Evolutionary conservation across 2,113 vertebrate genomes (phyloP).

Genomic region (Saccopteryx bilineata): DNA sequence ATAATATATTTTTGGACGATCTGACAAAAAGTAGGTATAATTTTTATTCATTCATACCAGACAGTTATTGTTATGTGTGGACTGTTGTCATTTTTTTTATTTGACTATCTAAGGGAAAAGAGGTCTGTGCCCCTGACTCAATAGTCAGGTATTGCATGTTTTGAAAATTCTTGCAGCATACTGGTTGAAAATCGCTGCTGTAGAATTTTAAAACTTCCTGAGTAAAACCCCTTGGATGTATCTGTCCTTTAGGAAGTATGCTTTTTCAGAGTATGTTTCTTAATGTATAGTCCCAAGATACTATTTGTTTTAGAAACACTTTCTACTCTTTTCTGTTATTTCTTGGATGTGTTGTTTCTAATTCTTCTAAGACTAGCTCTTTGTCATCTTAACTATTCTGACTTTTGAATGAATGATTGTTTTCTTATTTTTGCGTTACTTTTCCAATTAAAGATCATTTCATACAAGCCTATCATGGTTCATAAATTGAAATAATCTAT

Average conservation of each 20-base stretch:
- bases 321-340: conserved; percentile 37
- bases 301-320: conserved; percentile 16
- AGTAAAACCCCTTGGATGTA: not conserved
- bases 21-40: too few species aligned
- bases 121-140: too few species aligned
- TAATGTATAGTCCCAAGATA: not conserved
- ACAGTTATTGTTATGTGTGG: too few species aligned
- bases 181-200: too few species aligned
- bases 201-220: not conserved
- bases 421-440: conserved; percentile 21
- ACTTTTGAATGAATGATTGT: conserved; percentile 21
- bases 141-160: too few species aligned
- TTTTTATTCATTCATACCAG: too few species aligned
- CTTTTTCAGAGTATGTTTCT: not conserved
- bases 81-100: too few species aligned
- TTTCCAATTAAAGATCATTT: conserved; percentile 39
- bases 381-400: conserved; percentile 20
- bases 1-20: too few species aligned
- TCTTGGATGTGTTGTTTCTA: not conserved
- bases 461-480: not conserved
- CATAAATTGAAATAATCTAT: conserved; percentile 12
- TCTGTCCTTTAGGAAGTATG: not conserved
- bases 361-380: conserved; percentile 32
- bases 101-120: too few species aligned
- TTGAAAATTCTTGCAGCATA: too few species aligned